These are phyloP conservation scores for Cyanocitta stelleri DNA, from an alignment of 2,113 vertebrate genomes.

Conservation along the genomic window DNA sequence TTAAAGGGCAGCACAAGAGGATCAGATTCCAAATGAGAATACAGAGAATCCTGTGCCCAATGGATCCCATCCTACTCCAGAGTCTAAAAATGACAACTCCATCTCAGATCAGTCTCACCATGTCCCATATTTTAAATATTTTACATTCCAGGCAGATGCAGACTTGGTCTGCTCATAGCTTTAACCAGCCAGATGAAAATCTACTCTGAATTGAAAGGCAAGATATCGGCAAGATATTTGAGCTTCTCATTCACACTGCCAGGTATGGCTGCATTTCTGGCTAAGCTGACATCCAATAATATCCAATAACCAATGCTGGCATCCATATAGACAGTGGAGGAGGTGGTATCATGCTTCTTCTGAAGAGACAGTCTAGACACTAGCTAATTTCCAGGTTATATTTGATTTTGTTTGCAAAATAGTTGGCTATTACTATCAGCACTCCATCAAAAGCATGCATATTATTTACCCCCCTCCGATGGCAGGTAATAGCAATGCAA, in stretches of 20 bases:
- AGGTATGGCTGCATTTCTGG: not conserved
- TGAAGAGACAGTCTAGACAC: not conserved
- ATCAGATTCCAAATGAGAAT: not conserved
- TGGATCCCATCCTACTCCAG: not conserved
- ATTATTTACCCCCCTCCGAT: accelerated
- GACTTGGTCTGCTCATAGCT: not conserved
- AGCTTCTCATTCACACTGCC: not conserved
- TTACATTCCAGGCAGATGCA: not conserved
- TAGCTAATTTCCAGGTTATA: not conserved
- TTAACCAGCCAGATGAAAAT: not conserved
- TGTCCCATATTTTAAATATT: not conserved
- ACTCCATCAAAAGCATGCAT: not conserved
- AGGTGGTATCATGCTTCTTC: not conserved
- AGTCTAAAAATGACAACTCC: not conserved
- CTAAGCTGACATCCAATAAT: not conserved
- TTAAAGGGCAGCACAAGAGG: not conserved
- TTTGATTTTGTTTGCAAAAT: not conserved
- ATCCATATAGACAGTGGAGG: not conserved
- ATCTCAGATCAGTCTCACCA: not conserved
- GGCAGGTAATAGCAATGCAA: not conserved
- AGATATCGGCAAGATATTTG: not conserved
- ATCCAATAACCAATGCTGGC: not conserved
- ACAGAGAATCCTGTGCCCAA: not conserved
- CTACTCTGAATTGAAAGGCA: not conserved
- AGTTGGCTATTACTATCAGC: not conserved